Conservation (phyloP, 2,888 invertebrate genomes). For the Xestia ashworthii region DNA sequence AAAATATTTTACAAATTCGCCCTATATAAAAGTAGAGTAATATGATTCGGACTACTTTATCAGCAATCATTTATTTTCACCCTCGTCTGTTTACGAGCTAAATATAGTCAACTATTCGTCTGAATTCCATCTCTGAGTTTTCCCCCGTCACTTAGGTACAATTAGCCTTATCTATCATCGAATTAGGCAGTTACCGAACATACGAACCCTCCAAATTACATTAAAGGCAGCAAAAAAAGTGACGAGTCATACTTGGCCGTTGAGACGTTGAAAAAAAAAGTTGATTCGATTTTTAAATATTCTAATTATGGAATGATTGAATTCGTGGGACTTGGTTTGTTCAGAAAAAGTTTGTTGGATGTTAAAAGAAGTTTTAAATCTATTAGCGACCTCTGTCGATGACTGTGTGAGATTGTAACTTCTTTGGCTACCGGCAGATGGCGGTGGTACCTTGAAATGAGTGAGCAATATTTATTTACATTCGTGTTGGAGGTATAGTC, state of each 20-base stretch:
- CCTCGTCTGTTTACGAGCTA: slow-evolving; percentile 20
- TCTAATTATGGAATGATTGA: slow-evolving; percentile 48
- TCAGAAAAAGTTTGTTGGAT: slow-evolving; percentile 17
- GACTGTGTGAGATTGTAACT: slow-evolving; percentile 3
- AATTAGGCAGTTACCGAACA: slow-evolving; percentile 66
- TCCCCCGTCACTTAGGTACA: slow-evolving; percentile 67
- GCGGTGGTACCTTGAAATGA: slow-evolving; percentile 21
- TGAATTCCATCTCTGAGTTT: slow-evolving; percentile 45
- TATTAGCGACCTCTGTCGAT: slow-evolving; percentile 52
- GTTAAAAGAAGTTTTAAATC: background rate
- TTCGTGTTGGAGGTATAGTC: background rate
- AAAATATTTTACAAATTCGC: background rate
- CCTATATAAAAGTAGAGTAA: background rate
- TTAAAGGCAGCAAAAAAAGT: slow-evolving; percentile 71
- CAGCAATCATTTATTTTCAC: background rate
- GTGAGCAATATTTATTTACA: background rate
- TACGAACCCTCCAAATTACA: slow-evolving; percentile 73
- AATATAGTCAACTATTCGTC: slow-evolving; percentile 22
- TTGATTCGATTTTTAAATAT: slow-evolving; percentile 56
- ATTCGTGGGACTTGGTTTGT: slow-evolving; percentile 27
- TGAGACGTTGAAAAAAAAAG: slow-evolving; percentile 45
- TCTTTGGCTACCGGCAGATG: slow-evolving; percentile 33
- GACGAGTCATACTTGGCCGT: slow-evolving; percentile 65
- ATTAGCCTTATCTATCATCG: slow-evolving; percentile 77
- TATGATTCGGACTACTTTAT: background rate